These are phyloP conservation scores for Acanthacorydalis orientalis DNA, from an alignment of 2,888 invertebrate genomes.

Conservation along the genomic window DNA sequence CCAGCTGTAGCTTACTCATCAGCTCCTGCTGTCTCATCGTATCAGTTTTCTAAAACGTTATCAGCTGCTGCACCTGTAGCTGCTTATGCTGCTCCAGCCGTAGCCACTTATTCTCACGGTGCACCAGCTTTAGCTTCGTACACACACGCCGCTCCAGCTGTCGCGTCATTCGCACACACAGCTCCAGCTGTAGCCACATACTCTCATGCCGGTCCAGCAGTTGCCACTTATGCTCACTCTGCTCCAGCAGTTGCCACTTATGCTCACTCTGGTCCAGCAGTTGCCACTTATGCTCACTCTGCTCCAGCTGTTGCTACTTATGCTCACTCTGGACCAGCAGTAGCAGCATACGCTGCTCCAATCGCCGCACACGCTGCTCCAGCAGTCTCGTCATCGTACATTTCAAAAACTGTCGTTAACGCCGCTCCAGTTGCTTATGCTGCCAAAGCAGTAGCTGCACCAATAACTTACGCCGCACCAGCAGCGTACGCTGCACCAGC, in stretches of 20 bases:
- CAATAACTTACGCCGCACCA: conserved; percentile 11
- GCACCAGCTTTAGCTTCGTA: conserved; percentile 38
- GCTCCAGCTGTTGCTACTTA: conserved; percentile 33
- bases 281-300: conserved; percentile 49
- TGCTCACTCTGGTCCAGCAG: conserved; percentile 56
- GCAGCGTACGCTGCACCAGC: not conserved
- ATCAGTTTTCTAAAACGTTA: not conserved
- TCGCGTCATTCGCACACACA: conserved; percentile 17
- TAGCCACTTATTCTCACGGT: conserved; percentile 30
- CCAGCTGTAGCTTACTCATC: conserved; percentile 35
- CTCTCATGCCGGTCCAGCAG: conserved; percentile 38
- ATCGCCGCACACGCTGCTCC: conserved; percentile 14
- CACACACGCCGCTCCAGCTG: conserved; percentile 33
- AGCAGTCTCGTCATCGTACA: conserved; percentile 12
- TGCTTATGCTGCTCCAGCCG: conserved; percentile 13
- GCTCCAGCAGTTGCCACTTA: conserved; percentile 51
- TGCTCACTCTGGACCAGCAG: conserved; percentile 14
- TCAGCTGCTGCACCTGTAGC: conserved; percentile 15
- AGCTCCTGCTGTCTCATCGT: conserved; percentile 39
- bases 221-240: conserved; percentile 51
- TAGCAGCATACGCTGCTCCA: conserved; percentile 16
- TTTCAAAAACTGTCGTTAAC: conserved; percentile 1
- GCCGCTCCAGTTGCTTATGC: conserved; percentile 7
- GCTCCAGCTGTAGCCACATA: conserved; percentile 16
- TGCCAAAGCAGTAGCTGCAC: conserved; percentile 2